These are phyloP conservation scores for Isotomurus palustris DNA, from an alignment of 2,888 invertebrate species.

Conservation along the genomic window DNA sequence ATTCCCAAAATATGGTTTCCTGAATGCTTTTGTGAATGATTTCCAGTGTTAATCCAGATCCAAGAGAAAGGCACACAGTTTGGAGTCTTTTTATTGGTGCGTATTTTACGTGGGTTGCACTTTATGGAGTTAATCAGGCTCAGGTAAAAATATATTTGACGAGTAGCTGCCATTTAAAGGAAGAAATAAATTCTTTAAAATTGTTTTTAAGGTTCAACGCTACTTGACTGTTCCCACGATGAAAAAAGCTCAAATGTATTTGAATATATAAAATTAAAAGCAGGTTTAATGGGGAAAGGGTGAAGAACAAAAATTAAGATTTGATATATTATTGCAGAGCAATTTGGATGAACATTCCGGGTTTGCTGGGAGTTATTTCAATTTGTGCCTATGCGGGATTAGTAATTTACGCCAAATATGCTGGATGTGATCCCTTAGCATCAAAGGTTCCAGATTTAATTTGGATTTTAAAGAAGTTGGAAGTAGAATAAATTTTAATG, in stretches of 20 bases:
- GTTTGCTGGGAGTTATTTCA: conserved; percentile 67
- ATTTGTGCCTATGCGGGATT: conserved; percentile 80
- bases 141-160: no score
- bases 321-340: no score
- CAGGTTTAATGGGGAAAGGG: no score
- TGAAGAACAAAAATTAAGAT: no score
- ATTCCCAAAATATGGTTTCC: background rate
- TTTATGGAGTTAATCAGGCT: conserved; percentile 78
- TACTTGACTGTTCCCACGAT: conserved; percentile 64
- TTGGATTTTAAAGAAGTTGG: background rate
- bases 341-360: conserved; percentile 56
- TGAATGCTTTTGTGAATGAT: no score
- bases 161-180: no score
- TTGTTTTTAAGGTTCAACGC: conserved; percentile 68
- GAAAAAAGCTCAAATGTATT: conserved; percentile 62
- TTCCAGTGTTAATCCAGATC: conserved; percentile 66
- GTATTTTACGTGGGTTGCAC: conserved; percentile 63
- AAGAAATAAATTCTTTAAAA: no score
- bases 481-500: no score
- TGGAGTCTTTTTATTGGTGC: conserved; percentile 72
- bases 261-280: no score
- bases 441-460: conserved; percentile 57
- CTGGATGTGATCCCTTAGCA: conserved; percentile 77
- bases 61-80: conserved; percentile 73
- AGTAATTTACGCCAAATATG: conserved; percentile 78